Evolutionary conservation across 2,113 vertebrate species (phyloP).

Genomic region (Mastomys natalensis): DNA sequence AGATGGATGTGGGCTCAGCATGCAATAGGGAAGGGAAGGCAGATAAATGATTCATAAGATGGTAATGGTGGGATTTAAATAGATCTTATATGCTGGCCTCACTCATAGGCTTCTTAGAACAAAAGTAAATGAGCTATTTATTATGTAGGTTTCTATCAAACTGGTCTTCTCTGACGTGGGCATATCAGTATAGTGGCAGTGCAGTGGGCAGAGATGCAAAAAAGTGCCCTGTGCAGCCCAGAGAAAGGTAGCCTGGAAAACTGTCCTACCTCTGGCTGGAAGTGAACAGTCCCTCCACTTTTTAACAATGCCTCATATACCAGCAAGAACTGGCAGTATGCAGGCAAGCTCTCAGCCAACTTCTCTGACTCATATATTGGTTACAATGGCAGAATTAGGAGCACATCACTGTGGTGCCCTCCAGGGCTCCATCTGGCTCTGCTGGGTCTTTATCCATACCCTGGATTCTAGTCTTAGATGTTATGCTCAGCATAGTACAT

Average conservation of each 20-base stretch:
- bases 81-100: neutral
- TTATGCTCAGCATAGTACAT: neutral
- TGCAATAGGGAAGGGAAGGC: neutral
- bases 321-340: neutral
- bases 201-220: neutral
- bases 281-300: neutral
- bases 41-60: neutral
- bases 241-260: neutral
- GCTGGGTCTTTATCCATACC: neutral
- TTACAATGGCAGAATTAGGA: neutral
- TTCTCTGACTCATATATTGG: conserved; percentile 37
- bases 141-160: neutral
- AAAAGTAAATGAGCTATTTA: neutral
- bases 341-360: neutral
- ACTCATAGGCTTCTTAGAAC: neutral
- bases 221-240: neutral
- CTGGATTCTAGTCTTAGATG: neutral
- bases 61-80: neutral
- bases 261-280: neutral
- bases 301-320: neutral
- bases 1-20: neutral
- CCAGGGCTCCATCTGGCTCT: neutral
- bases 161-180: neutral
- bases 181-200: neutral
- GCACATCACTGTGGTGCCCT: neutral